Base-by-base conservation (phyloP, 2,113 vertebrate species). In the Grantiella picta region DNA sequence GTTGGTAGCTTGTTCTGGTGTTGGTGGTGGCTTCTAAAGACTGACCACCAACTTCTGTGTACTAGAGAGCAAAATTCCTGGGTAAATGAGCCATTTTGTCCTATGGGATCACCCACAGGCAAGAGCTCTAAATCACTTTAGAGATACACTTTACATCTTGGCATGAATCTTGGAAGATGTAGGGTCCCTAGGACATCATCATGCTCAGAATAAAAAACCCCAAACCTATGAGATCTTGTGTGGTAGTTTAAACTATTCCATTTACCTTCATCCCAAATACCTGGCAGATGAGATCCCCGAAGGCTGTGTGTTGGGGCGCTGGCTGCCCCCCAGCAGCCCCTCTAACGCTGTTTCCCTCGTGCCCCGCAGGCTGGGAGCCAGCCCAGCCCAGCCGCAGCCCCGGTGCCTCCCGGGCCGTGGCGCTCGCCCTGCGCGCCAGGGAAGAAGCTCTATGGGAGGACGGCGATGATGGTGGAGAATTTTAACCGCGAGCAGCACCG, bases 401-500 rank as follows among this genome's bases (percentile, higher is more conserved):
- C 4, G 57, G 35, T 7, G 0, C 7, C 6, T 71, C 94, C 1
- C 70, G 59, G 33, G 95, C 95, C 1, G 3, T 97, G 66, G 80
- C 3, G 5, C 94, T 97, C 2, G 95, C 91, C 40, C 89, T 96
- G 92, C 93, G 25, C 7, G 97, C 97, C 9, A 22, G 96, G 31
- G 89, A 27, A 52, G 93, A 88, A 8, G 96, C 90, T 8, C 93
- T 91, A 84, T 3, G 7, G 47, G 56, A 90, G 56, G 68, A 40
- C 0, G 20, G 71, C 15, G 61, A 7, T 0, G 56, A 25, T 0
- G 1, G 40, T 0, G 3, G 9, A 0, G n/a, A 54, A 36, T 10
- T 2, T 0, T 12, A 9, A 23, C 49, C 10, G 1, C 22, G 69
- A 53, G 66, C 42, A 3, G 10, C 29, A 47, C 5, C 12, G 31